Conservation (phyloP, 2,888 invertebrate species). For the Carabus problematicus region DNA sequence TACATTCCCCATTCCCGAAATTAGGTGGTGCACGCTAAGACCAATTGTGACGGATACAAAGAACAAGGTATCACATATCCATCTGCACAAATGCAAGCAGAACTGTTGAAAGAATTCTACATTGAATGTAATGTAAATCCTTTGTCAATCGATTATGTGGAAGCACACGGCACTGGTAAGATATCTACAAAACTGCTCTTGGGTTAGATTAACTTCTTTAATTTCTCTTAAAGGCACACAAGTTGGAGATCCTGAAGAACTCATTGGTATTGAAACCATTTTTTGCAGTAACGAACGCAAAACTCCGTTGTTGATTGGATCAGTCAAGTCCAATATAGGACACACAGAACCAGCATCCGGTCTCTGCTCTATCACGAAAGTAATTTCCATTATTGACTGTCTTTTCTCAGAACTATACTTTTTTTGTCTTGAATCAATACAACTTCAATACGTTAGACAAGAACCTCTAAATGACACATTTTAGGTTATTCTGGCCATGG, state of each 20-base stretch:
- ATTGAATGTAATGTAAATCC: slow-evolving; percentile 76
- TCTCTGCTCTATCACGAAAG: slow-evolving; percentile 83
- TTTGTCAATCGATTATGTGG: slow-evolving; percentile 75
- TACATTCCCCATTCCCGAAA: not conserved
- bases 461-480: not conserved
- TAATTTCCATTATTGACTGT: slow-evolving; percentile 76
- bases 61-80: slow-evolving; percentile 57
- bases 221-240: slow-evolving; percentile 64
- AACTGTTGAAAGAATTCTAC: slow-evolving; percentile 70
- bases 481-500: slow-evolving; percentile 73
- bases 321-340: slow-evolving; percentile 93
- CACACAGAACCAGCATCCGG: slow-evolving; percentile 90
- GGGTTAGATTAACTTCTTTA: not conserved
- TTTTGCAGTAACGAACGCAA: slow-evolving; percentile 73
- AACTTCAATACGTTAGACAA: no score
- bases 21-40: slow-evolving; percentile 53
- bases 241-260: slow-evolving; percentile 92
- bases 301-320: slow-evolving; percentile 82
- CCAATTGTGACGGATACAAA: slow-evolving; percentile 57
- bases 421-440: slow-evolving; percentile 60
- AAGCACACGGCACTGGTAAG: slow-evolving; percentile 83
- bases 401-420: slow-evolving; percentile 84
- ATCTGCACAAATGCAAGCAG: slow-evolving; percentile 64
- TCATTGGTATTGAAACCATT: slow-evolving; percentile 80
- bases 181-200: slow-evolving; percentile 23